Evolutionary conservation across 2,888 invertebrate species (phyloP).

Genomic region (Caenorhabditis sp.): DNA sequence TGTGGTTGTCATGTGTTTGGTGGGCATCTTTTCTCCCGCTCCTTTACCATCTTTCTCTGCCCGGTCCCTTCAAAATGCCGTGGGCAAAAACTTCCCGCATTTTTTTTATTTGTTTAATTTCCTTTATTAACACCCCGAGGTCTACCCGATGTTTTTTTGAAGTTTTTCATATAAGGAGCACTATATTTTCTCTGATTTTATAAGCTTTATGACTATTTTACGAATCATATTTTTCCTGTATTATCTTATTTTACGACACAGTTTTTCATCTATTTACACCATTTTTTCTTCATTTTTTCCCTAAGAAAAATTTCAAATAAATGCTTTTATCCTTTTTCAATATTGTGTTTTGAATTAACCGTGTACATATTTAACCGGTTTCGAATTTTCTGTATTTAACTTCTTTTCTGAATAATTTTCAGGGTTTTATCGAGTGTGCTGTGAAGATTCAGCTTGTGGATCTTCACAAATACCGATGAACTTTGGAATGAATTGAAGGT

Average conservation of each 20-base stretch:
- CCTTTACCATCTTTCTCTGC: background rate
- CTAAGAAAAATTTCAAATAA: background rate
- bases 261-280: background rate
- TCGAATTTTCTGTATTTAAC: no score
- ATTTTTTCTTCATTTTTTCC: background rate
- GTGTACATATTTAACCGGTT: no score
- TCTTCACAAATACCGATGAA: no score
- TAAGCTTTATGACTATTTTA: background rate
- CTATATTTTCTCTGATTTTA: background rate
- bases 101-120: background rate
- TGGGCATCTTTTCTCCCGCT: no score
- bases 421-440: no score
- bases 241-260: background rate
- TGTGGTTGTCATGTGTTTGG: background rate
- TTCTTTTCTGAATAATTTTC: no score
- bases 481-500: no score
- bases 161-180: background rate
- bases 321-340: background rate
- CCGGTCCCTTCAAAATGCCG: background rate
- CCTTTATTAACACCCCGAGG: background rate
- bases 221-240: background rate
- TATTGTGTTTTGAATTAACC: no score
- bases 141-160: background rate
- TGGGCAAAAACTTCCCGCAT: background rate
- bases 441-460: no score